Base-by-base conservation (phyloP, 2,888 invertebrate species). In the Amphipyra berbera region DNA sequence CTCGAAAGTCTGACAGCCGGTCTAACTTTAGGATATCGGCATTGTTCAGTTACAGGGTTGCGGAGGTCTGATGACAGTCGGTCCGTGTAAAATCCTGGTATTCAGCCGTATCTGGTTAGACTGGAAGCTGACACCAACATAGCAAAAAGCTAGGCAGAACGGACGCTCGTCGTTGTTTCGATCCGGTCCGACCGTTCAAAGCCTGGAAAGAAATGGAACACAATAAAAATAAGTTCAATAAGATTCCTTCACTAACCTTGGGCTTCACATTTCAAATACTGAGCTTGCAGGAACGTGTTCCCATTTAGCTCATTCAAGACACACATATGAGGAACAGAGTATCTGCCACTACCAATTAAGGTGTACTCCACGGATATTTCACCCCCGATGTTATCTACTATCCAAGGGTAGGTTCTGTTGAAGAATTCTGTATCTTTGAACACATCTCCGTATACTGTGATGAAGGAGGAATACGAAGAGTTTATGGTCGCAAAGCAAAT, bases 211-310 rank as follows among this genome's bases (percentile, higher is more conserved):
- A 30, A 30, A 30, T 6, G 27, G 27, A 30, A 30, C 2, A 30
- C 35, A 9, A 35, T 8, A 35, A 35, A 35, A 35, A 35, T n/a
- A n/a, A n/a, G 10, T 4, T 6, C n/a, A n/a, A n/a, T 2, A 9
- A 35, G 8, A 35, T 35, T 7, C 0, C 13, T 8, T 38, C 8
- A 14, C 69, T 59, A 71, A 88, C 89, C 88, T 76, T 84, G 73
- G 13, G 90, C 88, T 56, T 89, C 89, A 54, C 90, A 90, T 55
- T 86, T 86, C 55, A 90, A 78, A 64, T 83, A 90, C 67, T 89
- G 86, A 0, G 89, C 87, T 53, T 90, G 89, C 0, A 90, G 56
- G 55, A 81, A 90, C 0, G 85, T 80, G 38, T 90, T 89, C 5
- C 64, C 27, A 0, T 66, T 78, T 61, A 89, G 30, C 4, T 85